Evolutionary conservation across 2,113 vertebrate species (phyloP), one percentile per base, ranked within the genome.

Genomic region (Clupea harengus): DNA sequence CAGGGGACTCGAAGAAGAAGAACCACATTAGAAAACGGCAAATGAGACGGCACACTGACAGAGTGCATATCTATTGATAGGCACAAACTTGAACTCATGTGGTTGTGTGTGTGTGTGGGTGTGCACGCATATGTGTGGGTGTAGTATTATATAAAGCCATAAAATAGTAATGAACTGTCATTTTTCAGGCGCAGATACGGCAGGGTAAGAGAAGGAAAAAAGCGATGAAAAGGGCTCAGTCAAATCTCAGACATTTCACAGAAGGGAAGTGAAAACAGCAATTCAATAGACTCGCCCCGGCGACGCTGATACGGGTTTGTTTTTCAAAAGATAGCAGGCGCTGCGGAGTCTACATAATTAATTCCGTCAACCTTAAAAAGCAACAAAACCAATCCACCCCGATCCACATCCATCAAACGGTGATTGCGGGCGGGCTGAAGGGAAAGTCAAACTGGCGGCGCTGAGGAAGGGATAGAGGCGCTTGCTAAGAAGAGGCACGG

Each of bases 81-180:
- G 10, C 72, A 78, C 72, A 78, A 78, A 78, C 28, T 78, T 39
- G 72, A 78, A 78, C 39, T 39, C 72, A 78, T 78, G 72, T 78
- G 32, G 72, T 32, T 15, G 64, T 72, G 25, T 32, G 64, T 72
- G 64, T 78, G 72, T 78, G 28, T 32, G 64, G 11, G n/a, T 32
- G 64, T 32, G 64, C 32, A 25, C 13, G 10, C 39, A 11, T 75
- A 32, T 75, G 72, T 75, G 28, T 75, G 72, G 39, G 72, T 78
- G 25, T 32, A 78, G 72, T 39, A 78, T 78, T 78, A 78, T 78
- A 78, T 78, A 78, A 78, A 78, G 72, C 72, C 5, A 44, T 78
- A 5, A 78, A 78, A 78, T 78, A 78, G 72, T 78, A 78, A 78
- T 78, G 72, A 78, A 78, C 28, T 78, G 72, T 78, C 72, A 78